These are phyloP conservation scores for Tribolium castaneum DNA, from an alignment of 1,140 invertebrate species.

Conservation along the genomic window DNA sequence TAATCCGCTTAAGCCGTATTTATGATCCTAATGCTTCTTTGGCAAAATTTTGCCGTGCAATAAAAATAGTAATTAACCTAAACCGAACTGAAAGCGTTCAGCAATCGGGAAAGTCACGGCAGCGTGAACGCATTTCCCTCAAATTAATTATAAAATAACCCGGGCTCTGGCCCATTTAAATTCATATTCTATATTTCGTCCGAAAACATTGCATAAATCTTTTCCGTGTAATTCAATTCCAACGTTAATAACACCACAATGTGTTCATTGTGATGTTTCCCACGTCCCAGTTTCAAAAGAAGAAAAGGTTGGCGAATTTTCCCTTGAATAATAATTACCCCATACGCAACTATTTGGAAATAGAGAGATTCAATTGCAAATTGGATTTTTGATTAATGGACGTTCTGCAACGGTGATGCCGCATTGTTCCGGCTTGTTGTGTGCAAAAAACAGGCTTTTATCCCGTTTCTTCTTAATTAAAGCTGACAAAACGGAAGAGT, in stretches of 20 bases:
- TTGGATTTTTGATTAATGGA: slow-evolving; percentile 39
- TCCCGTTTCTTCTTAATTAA: slow-evolving; percentile 22
- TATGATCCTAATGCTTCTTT: no score
- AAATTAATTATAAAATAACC: slow-evolving; percentile 6
- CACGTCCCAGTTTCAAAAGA: slow-evolving; percentile 8
- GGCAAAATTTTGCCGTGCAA: no score
- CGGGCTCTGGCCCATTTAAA: background rate
- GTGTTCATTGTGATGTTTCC: slow-evolving; percentile 20
- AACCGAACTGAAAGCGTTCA: background rate
- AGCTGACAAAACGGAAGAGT: slow-evolving; percentile 26
- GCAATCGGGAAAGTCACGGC: background rate
- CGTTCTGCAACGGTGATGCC: slow-evolving; percentile 10
- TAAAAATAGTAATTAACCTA: no score
- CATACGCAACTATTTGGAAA: background rate
- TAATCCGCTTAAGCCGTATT: no score
- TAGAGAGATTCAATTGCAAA: slow-evolving; percentile 37
- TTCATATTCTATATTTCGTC: slow-evolving; percentile 19
- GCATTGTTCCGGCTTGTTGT: slow-evolving; percentile 23
- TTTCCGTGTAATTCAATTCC: slow-evolving; percentile 3
- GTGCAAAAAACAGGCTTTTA: slow-evolving; percentile 12
- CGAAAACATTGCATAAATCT: slow-evolving; percentile 16
- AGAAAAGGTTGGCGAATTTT: slow-evolving; percentile 13
- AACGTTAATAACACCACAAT: slow-evolving; percentile 20
- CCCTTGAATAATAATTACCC: background rate
- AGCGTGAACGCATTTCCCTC: background rate